Evolutionary conservation across 2,888 invertebrate genomes (phyloP).

Genomic region (Tenthredo notha): DNA sequence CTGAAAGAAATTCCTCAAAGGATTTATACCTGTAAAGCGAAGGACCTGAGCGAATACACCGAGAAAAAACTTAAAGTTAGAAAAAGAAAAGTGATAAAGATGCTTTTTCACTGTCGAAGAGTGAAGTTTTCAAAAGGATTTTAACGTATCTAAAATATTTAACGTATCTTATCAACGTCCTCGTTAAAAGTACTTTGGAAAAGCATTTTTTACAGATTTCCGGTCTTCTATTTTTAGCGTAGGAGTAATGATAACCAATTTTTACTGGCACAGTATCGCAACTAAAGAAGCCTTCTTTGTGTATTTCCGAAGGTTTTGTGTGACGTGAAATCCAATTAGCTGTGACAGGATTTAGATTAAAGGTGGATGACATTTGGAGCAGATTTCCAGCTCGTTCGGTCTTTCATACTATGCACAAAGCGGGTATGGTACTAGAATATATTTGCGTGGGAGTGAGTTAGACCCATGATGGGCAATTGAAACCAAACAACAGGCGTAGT

Average conservation of each 20-base stretch:
- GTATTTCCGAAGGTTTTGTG: neutral
- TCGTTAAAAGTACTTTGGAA: neutral
- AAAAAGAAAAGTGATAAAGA: neutral
- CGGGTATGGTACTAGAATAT: neutral
- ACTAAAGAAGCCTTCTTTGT: constrained; percentile 40
- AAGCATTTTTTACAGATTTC: neutral
- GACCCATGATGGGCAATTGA: neutral
- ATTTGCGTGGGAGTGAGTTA: constrained; percentile 12
- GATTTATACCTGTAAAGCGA: constrained; percentile 4
- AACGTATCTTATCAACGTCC: neutral
- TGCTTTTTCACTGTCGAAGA: constrained; percentile 1
- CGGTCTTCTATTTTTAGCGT: neutral
- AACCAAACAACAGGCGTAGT: neutral
- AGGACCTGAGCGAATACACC: neutral
- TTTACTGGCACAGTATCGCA: neutral
- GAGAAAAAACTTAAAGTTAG: neutral
- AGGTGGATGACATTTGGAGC: constrained; percentile 19
- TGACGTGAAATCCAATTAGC: constrained; percentile 38
- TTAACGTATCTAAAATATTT: neutral
- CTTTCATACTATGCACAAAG: neutral
- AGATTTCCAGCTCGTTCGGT: constrained; percentile 6
- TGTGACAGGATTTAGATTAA: constrained; percentile 32
- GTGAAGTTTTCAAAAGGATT: neutral
- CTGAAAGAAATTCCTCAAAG: neutral
- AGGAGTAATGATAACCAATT: neutral